Conservation (phyloP, 2,888 invertebrate species). For the Entomobrya proxima region DNA sequence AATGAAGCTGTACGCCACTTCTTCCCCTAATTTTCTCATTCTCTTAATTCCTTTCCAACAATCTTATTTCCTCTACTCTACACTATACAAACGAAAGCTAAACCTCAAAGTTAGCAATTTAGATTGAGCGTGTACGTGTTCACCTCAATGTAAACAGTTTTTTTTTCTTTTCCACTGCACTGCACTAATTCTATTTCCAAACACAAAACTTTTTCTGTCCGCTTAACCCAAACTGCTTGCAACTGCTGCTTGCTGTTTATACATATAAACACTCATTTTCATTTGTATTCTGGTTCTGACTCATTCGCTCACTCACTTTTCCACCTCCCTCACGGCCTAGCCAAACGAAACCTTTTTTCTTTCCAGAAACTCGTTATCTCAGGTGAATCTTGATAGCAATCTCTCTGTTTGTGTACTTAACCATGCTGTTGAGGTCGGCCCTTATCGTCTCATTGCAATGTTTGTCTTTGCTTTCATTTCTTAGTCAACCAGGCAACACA, state of each 20-base stretch:
- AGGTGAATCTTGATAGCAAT: slow-evolving; percentile 69
- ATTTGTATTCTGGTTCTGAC: not conserved
- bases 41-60: slow-evolving; percentile 37
- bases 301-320: slow-evolving; percentile 1
- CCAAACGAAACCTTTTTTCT: not conserved
- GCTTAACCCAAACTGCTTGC: not conserved
- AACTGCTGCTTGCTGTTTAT: not conserved
- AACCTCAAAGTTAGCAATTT: slow-evolving; percentile 20
- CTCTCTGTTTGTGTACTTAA: slow-evolving; percentile 23
- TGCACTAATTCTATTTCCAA: slow-evolving; percentile 44
- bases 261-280: not conserved
- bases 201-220: slow-evolving; percentile 19
- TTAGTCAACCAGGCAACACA: not conserved
- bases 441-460: slow-evolving; percentile 28
- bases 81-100: not conserved
- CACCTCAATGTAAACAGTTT: slow-evolving; percentile 40
- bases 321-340: not conserved
- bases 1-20: slow-evolving; percentile 22
- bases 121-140: not conserved
- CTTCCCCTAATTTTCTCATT: slow-evolving; percentile 32
- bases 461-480: slow-evolving; percentile 9
- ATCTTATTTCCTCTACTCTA: slow-evolving; percentile 16
- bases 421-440: slow-evolving; percentile 32
- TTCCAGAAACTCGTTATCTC: slow-evolving; percentile 59
- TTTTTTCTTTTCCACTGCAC: slow-evolving; percentile 35